These are phyloP conservation scores for Cryptotis parvus DNA, from an alignment of 2,113 vertebrate species.

Conservation along the genomic window DNA sequence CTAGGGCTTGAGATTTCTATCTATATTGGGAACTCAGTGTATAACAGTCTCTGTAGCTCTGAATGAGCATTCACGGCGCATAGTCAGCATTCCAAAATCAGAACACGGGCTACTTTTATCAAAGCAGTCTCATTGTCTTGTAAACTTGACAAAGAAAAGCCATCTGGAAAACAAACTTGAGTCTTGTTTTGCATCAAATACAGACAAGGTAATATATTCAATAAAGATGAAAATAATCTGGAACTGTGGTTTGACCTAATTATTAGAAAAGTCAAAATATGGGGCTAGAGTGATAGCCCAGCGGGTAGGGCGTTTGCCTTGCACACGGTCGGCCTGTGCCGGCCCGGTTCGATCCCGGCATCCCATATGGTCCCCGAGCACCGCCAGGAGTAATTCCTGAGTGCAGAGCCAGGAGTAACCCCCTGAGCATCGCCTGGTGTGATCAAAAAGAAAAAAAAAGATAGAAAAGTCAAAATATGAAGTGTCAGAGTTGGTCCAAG, in stretches of 20 bases:
- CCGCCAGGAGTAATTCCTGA: no score
- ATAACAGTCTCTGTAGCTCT: conserved; percentile 9
- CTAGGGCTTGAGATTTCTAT: neutral
- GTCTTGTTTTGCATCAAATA: conserved; percentile 36
- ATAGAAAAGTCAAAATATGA: neutral
- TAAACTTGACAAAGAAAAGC: conserved; percentile 34
- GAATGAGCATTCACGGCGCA: neutral
- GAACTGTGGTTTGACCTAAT: neutral
- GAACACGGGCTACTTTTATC: neutral
- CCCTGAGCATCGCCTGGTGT: no score
- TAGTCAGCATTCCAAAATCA: neutral
- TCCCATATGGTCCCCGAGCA: no score
- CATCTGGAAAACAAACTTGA: conserved; percentile 50
- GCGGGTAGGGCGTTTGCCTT: no score
- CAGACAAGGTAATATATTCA: conserved; percentile 34
- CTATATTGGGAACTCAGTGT: neutral
- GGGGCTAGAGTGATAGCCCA: no score
- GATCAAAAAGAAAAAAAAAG: no score
- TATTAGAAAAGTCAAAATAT: neutral
- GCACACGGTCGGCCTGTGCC: no score
- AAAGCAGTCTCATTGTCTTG: neutral
- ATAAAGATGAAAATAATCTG: neutral
- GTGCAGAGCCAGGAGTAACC: no score
- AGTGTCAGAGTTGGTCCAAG: neutral
- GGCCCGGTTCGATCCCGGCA: no score